Conservation (phyloP, 1,140 invertebrate species). For the Heliothis virescens region DNA sequence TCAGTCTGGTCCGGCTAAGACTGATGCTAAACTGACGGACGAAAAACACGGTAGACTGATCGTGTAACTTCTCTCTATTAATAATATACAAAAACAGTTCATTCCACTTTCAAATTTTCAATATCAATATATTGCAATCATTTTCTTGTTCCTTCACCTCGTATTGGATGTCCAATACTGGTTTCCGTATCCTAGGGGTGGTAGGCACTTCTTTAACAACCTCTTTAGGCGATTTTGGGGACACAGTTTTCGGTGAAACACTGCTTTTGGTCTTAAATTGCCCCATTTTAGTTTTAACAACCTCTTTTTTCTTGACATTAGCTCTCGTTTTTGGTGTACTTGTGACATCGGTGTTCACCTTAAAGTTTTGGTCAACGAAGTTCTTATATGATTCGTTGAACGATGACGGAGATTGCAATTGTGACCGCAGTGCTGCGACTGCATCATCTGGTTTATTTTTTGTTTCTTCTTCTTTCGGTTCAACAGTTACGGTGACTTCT, state of each 20-base stretch:
- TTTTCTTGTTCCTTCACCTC: constrained; percentile 76
- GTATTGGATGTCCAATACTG: constrained; percentile 65
- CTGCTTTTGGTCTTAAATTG: constrained; percentile 61
- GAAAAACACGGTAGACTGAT: too few relatives aligned
- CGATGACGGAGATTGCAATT: constrained; percentile 48
- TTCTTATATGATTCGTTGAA: constrained; percentile 76
- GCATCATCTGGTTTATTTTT: background rate
- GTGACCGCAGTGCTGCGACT: background rate
- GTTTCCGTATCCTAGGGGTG: background rate
- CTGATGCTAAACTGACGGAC: too few relatives aligned
- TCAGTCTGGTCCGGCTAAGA: too few relatives aligned
- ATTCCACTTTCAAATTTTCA: constrained; percentile 61
- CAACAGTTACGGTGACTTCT: background rate
- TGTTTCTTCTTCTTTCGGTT: background rate
- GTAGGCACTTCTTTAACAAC: background rate
- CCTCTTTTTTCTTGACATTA: constrained; percentile 50
- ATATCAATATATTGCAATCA: constrained; percentile 78
- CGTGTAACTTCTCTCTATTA: too few relatives aligned
- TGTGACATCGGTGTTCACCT: background rate
- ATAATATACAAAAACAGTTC: background rate
- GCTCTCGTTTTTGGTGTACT: constrained; percentile 44
- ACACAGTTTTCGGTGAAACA: constrained; percentile 52
- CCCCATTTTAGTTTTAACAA: constrained; percentile 70
- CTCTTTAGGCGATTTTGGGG: constrained; percentile 15
- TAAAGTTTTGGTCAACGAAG: constrained; percentile 68